Evolutionary conservation across 53 echinoderm and acorn worm genomes (phyloP), one percentile per base, ranked within the genome.

Genomic region (Arbacia lixula): DNA sequence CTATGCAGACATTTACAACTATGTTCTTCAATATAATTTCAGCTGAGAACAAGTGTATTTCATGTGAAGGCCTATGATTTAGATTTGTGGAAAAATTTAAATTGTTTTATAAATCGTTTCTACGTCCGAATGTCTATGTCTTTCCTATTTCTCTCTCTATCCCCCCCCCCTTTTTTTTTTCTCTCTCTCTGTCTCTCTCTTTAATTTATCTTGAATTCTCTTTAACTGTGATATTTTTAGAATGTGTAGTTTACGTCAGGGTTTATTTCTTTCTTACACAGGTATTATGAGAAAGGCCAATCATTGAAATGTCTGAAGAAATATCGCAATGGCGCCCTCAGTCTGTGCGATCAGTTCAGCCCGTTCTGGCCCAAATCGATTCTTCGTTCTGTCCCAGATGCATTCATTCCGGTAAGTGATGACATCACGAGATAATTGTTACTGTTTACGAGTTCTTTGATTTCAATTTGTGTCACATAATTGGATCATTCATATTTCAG

Each of bases 381-480:
- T 12, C 28, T 71, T 5, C 17, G 28, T 71, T 22, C 39, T 17
- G 28, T 16, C 28, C 46, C 50, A 40, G 41, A 71, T 14, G 38
- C 41, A 11, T 71, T 71, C 16, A 43, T 71, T 22, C 71, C 71
- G 29, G 71, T 71, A 71, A 71, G 46, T 71, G 3, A 40, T n/a
- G n/a, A n/a, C n/a, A n/a, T n/a, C n/a, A n/a, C n/a, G n/a, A n/a
- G n/a, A n/a, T n/a, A n/a, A n/a, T 46, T 46, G 46, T 46, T 10
- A 46, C 46, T 46, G 46, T 10, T 46, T 8, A 46, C 46, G 8
- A 46, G 8, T 8, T 46, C 46, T 14, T 46, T 14, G 8, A 10
- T 14, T 46, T 46, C 14, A 8, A 10, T 46, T 46, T 10, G 14
- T 14, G 46, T 14, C 8, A 46, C 46, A 8, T 46, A 14, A 8